phyloP scores from a whole-genome alignment of 2,113 vertebrate genomes.

The Astur gentilis region DNA sequence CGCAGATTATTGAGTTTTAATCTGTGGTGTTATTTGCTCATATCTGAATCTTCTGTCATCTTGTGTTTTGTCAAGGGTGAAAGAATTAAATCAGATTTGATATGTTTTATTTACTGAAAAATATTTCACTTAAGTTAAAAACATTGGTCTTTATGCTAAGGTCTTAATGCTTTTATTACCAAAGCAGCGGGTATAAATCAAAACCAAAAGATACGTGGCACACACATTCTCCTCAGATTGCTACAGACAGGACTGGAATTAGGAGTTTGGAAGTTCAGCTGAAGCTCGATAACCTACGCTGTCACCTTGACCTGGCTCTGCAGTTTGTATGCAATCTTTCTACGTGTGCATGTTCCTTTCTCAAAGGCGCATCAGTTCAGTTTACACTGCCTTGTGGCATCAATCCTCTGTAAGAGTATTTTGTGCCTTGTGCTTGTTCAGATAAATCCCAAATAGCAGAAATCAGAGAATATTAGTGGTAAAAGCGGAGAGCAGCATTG shows the following conservation, averaged over 20 bases:
- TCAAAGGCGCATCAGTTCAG: neutral
- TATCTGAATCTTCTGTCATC: neutral
- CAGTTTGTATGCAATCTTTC: neutral
- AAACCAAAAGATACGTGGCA: neutral
- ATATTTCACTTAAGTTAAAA: neutral
- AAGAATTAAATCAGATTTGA: neutral
- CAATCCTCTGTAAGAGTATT: neutral
- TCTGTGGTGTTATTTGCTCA: neutral
- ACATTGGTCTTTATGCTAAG: neutral
- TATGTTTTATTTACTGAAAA: neutral
- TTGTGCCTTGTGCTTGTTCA: accelerated
- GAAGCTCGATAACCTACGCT: neutral
- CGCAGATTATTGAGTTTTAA: neutral
- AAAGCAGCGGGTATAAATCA: neutral
- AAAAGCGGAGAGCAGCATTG: neutral
- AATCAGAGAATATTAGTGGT: neutral
- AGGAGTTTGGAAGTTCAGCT: neutral
- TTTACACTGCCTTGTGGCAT: neutral
- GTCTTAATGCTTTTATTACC: neutral
- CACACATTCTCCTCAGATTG: neutral
- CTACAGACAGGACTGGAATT: neutral
- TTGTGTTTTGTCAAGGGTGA: neutral
- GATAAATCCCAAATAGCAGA: neutral
- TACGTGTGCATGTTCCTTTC: accelerated
- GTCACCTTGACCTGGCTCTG: neutral